phyloP scores from a whole-genome alignment of 2,113 vertebrate species.

The Dascyllus trimaculatus region DNA sequence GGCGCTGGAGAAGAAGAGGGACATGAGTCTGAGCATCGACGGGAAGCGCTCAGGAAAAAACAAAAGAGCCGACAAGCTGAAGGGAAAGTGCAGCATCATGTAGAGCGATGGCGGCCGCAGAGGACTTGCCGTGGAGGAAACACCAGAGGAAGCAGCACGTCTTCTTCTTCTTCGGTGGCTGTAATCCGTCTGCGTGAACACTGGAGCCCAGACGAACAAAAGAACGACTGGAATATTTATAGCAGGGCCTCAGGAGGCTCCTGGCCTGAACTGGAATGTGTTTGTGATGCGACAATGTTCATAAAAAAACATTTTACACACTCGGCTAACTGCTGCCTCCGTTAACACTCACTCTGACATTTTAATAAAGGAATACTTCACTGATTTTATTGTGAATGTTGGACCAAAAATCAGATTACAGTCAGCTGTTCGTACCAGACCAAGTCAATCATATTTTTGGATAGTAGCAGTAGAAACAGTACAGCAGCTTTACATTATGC shows the following conservation, averaged over 20 bases:
- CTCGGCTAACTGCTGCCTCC: background rate
- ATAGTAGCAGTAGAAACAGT: too few species aligned
- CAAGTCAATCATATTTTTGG: too few species aligned
- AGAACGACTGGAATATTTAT: conserved; percentile 11
- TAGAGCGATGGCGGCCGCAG: conserved; percentile 61
- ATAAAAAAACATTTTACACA: background rate
- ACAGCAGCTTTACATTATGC: too few species aligned
- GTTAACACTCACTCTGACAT: background rate
- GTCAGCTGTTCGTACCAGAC: background rate
- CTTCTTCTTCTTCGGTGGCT: conserved; percentile 16
- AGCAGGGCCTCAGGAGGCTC: too few species aligned
- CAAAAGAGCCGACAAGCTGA: conserved; percentile 92
- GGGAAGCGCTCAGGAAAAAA: conserved; percentile 92
- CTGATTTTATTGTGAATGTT: background rate
- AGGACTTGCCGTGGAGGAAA: conserved; percentile 11
- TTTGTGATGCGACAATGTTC: conserved; percentile 6
- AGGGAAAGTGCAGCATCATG: conserved; percentile 95
- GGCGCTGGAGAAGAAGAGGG: conserved; percentile 92
- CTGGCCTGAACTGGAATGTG: conserved; percentile 27
- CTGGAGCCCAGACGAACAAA: conserved; percentile 54
- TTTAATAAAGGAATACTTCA: conserved; percentile 1
- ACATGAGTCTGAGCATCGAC: conserved; percentile 93
- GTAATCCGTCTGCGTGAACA: conserved; percentile 25
- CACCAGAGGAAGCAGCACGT: conserved; percentile 1
- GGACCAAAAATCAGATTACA: background rate